Conservation (phyloP, 2,113 vertebrate species). For the Himantopus leucocephalus region DNA sequence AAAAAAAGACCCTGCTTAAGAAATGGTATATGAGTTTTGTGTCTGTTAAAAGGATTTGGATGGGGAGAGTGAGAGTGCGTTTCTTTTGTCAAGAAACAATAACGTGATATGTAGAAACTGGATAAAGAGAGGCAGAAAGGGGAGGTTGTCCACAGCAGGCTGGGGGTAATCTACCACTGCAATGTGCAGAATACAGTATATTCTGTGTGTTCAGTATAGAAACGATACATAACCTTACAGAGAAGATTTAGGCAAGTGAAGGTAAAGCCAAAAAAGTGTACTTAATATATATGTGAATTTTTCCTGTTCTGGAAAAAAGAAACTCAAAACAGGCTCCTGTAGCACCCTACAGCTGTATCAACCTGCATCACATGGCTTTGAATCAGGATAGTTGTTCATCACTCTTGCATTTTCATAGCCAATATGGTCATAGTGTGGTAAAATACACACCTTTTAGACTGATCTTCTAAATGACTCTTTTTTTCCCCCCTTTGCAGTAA, state of each 20-base stretch:
- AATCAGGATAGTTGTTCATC: background rate
- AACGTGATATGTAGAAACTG: background rate
- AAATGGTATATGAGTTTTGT: background rate
- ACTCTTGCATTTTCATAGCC: background rate
- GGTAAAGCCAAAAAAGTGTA: background rate
- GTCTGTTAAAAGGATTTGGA: background rate
- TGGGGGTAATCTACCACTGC: background rate
- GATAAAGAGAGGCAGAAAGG: background rate
- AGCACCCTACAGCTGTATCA: background rate
- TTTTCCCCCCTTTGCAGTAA: accelerated
- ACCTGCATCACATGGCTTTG: background rate
- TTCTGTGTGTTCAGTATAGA: background rate
- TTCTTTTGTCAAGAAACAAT: background rate
- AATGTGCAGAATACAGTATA: background rate
- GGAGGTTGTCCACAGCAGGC: background rate
- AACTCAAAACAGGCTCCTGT: background rate
- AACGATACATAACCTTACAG: background rate
- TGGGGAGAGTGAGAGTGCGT: background rate
- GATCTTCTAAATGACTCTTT: background rate
- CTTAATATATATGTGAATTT: background rate
- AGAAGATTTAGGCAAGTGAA: background rate
- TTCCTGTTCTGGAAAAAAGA: background rate
- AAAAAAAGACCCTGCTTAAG: background rate
- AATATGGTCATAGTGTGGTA: background rate
- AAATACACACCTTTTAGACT: background rate